A percentile compares a stretch with the other conserved stretches of the same genome.
phyloP scores from a whole-genome alignment of 2,888 invertebrate genomes.

The Drosophila bunnanda region DNA sequence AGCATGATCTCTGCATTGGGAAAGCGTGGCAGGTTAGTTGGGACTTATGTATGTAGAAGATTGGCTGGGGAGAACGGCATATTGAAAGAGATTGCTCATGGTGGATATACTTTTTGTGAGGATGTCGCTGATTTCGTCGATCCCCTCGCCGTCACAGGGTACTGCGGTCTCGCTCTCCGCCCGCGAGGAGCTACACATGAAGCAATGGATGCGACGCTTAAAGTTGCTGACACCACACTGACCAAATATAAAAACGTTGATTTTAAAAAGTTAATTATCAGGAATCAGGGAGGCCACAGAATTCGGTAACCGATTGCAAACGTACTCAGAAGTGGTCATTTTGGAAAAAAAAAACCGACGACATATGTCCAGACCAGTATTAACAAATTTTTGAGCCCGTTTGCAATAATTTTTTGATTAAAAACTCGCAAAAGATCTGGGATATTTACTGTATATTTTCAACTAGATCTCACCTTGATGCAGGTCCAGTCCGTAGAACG shows the following conservation, averaged over 20 bases:
- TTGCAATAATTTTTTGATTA: too few species aligned
- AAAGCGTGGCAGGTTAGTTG: constrained; percentile 35
- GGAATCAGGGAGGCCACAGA: too few species aligned
- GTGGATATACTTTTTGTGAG: constrained; percentile 90
- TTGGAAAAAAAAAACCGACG: too few species aligned
- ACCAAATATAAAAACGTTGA: background rate
- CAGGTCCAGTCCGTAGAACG: constrained; percentile 87
- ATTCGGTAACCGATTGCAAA: too few species aligned
- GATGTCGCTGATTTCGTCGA: constrained; percentile 92
- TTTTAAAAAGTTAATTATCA: too few species aligned
- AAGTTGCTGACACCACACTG: constrained; percentile 99
- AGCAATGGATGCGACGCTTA: constrained; percentile 96
- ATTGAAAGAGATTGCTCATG: constrained; percentile 33
- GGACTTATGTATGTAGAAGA: constrained; percentile 6
- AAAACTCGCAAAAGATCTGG: too few species aligned
- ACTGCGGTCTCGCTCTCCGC: constrained; percentile 90
- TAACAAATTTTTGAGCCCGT: too few species aligned
- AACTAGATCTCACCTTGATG: constrained; percentile 86
- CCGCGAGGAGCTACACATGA: constrained; percentile 95
- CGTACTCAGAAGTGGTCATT: too few species aligned
- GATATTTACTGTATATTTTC: background rate
- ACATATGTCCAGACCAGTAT: too few species aligned
- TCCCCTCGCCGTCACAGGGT: constrained; percentile 89
- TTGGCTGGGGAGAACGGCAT: constrained; percentile 31
- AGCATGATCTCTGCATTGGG: constrained; percentile 89